Conservation (phyloP, 2,888 invertebrate genomes). For the Standfussiana lucernea region DNA sequence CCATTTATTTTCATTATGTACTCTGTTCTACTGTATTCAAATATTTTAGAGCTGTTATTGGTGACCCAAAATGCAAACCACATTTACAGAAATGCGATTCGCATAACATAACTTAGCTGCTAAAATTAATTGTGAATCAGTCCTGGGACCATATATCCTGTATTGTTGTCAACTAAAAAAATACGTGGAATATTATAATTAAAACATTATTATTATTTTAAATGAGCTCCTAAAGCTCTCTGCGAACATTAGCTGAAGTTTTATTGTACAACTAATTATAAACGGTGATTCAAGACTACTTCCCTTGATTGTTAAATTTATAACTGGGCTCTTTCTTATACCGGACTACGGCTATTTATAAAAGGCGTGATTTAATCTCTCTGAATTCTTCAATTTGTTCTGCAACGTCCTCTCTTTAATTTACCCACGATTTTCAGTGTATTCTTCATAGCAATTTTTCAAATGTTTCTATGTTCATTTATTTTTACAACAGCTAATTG, state of each 20-base stretch:
- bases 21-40: not conserved
- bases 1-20: conserved; percentile 31
- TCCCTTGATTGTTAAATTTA: conserved; percentile 65
- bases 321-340: conserved; percentile 59
- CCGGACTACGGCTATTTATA: conserved; percentile 64
- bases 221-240: conserved; percentile 26
- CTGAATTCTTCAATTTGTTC: conserved; percentile 43
- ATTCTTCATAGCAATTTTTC: conserved; percentile 10
- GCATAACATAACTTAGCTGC: conserved; percentile 21
- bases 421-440: conserved; percentile 25
- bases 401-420: conserved; percentile 30
- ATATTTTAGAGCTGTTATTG: conserved; percentile 28
- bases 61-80: conserved; percentile 28
- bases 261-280: conserved; percentile 66
- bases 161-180: not conserved
- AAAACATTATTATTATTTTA: conserved; percentile 23
- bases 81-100: too few species aligned
- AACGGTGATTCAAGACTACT: conserved; percentile 62
- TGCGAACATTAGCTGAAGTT: conserved; percentile 43
- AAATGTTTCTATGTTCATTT: conserved; percentile 8
- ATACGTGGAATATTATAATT: not conserved
- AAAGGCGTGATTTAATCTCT: conserved; percentile 58
- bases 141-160: conserved; percentile 2
- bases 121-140: conserved; percentile 35
- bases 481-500: conserved; percentile 15